These are phyloP conservation scores for Paedocypris micromegethes DNA, from an alignment of 2,797 vertebrate species.

Conservation along the genomic window DNA sequence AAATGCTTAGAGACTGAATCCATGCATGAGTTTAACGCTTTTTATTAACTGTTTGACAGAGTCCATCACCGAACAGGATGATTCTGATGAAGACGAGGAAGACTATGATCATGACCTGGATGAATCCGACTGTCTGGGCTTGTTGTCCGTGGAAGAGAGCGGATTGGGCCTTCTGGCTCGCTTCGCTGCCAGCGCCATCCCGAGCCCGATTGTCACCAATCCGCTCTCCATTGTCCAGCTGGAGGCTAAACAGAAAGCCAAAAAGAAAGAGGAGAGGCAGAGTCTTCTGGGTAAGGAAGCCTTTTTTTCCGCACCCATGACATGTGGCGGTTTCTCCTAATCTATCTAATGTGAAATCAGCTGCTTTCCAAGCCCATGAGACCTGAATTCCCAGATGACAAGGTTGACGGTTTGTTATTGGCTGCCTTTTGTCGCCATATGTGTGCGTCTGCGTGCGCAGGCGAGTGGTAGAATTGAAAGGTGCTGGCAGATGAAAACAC, in stretches of 20 bases:
- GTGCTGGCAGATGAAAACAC: conserved; percentile 42
- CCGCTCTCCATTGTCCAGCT: conserved; percentile 77
- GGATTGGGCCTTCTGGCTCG: conserved; percentile 88
- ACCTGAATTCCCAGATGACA: conserved; percentile 32
- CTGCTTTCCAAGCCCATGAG: conserved; percentile 23
- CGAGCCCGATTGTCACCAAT: conserved; percentile 75
- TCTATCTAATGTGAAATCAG: conserved; percentile 26
- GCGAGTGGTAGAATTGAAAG: conserved; percentile 39
- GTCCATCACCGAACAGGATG: conserved; percentile 54
- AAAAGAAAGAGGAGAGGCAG: conserved; percentile 85
- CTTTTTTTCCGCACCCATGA: background rate
- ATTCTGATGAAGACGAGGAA: conserved; percentile 73
- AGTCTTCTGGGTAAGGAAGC: conserved; percentile 78
- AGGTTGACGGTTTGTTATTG: conserved; percentile 33
- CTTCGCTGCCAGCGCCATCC: conserved; percentile 87
- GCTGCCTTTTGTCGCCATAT: conserved; percentile 15
- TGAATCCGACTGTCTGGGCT: conserved; percentile 63
- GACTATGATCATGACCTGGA: conserved; percentile 66
- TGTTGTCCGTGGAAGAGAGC: conserved; percentile 80
- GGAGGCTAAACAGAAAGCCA: conserved; percentile 81
- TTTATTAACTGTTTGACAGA: conserved; percentile 56
- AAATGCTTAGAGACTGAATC: too few relatives aligned
- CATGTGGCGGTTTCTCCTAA: conserved; percentile 4
- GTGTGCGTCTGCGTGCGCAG: conserved; percentile 4
- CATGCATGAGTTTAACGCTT: conserved; percentile 7